phyloP scores from a whole-genome alignment of 2,113 vertebrate genomes.

The Sterrhoptilus dennistouni region DNA sequence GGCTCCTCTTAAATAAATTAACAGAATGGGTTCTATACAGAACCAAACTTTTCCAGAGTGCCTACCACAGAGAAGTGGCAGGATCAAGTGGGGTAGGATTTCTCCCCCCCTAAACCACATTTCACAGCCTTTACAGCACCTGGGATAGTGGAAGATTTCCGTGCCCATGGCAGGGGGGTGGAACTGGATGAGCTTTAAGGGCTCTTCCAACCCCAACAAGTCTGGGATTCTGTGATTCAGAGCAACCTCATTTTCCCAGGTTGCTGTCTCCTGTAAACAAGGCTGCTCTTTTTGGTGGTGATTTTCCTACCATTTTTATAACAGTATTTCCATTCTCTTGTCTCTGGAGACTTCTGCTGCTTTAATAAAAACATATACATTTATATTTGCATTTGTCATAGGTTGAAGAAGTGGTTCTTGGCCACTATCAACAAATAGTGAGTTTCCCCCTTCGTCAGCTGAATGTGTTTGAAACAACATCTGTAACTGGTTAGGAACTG shows the following conservation, averaged over 20 bases:
- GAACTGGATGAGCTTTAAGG: neutral
- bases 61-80: neutral
- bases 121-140: neutral
- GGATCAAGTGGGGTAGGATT: neutral
- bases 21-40: neutral
- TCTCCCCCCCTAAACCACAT: neutral
- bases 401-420: constrained; percentile 2
- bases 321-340: neutral
- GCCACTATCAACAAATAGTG: neutral
- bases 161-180: neutral
- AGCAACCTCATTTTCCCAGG: neutral
- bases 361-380: neutral
- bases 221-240: neutral
- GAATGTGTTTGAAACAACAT: neutral
- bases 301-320: neutral
- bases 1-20: neutral
- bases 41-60: neutral
- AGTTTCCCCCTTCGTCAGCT: neutral
- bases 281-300: neutral
- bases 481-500: neutral
- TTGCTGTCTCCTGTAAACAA: neutral
- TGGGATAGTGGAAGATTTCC: neutral
- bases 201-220: neutral
- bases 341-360: neutral
- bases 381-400: neutral